phyloP scores from a whole-genome alignment of 2,113 vertebrate genomes.

The Morone saxatilis region DNA sequence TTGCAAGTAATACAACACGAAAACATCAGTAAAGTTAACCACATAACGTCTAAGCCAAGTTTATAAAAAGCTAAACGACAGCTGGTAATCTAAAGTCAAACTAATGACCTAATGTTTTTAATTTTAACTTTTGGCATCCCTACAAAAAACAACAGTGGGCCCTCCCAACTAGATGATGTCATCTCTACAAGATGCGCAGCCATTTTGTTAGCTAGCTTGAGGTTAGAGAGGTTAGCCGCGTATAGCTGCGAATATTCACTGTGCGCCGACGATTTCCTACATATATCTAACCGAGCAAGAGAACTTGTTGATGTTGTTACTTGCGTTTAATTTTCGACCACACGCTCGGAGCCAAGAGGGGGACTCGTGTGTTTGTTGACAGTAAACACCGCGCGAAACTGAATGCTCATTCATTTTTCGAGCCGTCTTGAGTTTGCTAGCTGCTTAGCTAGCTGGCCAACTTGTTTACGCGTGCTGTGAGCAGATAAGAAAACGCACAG shows the following conservation, averaged over 20 bases:
- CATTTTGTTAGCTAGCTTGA: constrained; percentile 87
- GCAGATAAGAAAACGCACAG: background rate
- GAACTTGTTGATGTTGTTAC: background rate
- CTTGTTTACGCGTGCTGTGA: constrained; percentile 49
- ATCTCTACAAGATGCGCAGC: constrained; percentile 70
- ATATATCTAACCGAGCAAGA: background rate
- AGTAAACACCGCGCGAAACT: constrained; percentile 23
- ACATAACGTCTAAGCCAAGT: fast-evolving
- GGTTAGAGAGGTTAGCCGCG: constrained; percentile 62
- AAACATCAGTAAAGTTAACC: background rate
- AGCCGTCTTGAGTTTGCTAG: constrained; percentile 67
- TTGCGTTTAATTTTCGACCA: fast-evolving
- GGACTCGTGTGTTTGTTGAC: background rate
- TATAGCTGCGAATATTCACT: constrained; percentile 24
- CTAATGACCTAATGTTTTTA: background rate
- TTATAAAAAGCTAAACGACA: fast-evolving
- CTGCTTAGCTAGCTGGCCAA: constrained; percentile 66
- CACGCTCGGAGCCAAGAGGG: background rate
- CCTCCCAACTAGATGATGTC: constrained; percentile 78
- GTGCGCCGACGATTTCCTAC: background rate
- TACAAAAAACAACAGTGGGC: constrained; percentile 29
- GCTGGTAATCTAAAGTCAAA: background rate
- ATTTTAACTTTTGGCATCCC: constrained; percentile 4
- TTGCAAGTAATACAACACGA: background rate
- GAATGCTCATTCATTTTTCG: constrained; percentile 77